Conservation (phyloP, 2,113 vertebrate species). For the Prunella fulvescens region DNA sequence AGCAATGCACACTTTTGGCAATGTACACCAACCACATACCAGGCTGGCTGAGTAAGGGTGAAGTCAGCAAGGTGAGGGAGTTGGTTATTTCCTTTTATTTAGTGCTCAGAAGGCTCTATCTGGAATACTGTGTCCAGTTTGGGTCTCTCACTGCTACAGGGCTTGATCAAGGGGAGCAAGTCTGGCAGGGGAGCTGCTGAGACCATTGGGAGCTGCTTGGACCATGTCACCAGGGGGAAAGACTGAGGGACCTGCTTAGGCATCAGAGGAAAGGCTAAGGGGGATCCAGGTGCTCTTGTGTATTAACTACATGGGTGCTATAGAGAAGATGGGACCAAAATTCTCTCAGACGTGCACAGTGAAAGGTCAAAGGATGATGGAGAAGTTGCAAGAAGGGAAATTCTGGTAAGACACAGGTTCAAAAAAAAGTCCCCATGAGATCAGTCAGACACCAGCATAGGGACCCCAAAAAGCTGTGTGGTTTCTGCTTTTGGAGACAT, state of each 20-base stretch:
- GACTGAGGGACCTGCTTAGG: not conserved
- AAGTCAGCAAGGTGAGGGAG: not conserved
- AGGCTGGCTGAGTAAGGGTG: not conserved
- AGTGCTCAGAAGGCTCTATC: not conserved
- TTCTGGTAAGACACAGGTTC: not conserved
- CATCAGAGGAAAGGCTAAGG: not conserved
- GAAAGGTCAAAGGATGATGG: not conserved
- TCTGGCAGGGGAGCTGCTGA: not conserved
- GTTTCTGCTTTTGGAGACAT: not conserved
- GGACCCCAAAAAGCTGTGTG: not conserved
- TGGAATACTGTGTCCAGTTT: not conserved
- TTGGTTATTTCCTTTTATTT: not conserved
- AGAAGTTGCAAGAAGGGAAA: not conserved
- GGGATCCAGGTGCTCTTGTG: not conserved
- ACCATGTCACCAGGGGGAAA: not conserved
- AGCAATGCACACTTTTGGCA: accelerated
- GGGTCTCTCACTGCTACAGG: not conserved
- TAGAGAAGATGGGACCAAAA: not conserved
- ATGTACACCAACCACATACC: not conserved
- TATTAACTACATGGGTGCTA: not conserved
- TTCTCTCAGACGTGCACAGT: not conserved
- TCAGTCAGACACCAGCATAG: not conserved
- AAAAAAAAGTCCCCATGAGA: not conserved
- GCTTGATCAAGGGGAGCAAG: not conserved
- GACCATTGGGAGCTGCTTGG: not conserved